Evolutionary conservation across 2,113 vertebrate species (phyloP).

Genomic region (Notarius lentiginosus): DNA sequence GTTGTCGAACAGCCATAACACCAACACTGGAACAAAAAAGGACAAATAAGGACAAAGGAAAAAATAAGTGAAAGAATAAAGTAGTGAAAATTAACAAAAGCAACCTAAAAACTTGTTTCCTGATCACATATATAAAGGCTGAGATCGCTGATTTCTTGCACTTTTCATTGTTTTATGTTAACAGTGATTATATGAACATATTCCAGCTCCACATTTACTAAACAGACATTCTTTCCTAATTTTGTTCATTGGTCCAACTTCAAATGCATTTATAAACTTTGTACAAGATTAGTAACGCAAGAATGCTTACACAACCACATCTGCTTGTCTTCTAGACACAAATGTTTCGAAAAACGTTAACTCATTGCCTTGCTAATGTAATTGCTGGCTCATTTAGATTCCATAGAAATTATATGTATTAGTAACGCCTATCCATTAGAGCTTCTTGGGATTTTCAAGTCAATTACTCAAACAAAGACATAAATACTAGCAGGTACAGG

Average conservation of each 20-base stretch:
- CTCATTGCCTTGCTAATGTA: background rate
- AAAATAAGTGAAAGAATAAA: background rate
- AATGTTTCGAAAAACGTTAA: constrained; percentile 8
- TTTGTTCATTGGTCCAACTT: constrained; percentile 20
- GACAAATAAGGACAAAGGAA: background rate
- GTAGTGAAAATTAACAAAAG: background rate
- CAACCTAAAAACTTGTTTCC: too few relatives aligned
- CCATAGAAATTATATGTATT: background rate
- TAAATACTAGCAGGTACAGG: background rate
- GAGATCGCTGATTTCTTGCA: background rate
- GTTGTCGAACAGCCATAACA: background rate
- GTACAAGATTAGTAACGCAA: background rate
- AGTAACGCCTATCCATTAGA: background rate
- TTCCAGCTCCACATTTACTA: constrained; percentile 4
- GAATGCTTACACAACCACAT: background rate
- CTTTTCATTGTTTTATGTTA: constrained; percentile 5
- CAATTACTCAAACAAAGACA: background rate
- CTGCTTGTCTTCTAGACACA: constrained; percentile 9
- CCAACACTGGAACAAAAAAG: background rate
- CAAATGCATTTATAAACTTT: constrained; percentile 20
- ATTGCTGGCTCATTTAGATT: background rate
- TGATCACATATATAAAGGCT: background rate
- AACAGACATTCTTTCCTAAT: constrained; percentile 18
- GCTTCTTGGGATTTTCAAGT: background rate
- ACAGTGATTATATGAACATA: background rate